phyloP scores from a whole-genome alignment of 2,113 vertebrate genomes.

The Anarhynchus alexandrinus region DNA sequence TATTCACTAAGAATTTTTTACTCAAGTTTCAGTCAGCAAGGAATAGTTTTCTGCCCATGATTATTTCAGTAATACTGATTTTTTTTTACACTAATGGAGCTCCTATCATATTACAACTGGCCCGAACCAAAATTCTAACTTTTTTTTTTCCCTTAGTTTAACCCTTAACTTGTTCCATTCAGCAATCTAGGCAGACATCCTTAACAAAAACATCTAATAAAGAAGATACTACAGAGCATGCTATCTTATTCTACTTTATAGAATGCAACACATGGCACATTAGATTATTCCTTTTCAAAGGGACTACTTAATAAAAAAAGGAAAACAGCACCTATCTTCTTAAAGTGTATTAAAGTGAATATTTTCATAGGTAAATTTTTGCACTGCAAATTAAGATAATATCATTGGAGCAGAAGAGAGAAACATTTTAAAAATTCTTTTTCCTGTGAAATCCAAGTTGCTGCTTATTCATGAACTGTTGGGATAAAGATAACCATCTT shows the following conservation, averaged over 20 bases:
- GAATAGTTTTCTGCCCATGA: background rate
- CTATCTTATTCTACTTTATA: background rate
- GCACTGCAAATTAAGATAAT: background rate
- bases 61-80: background rate
- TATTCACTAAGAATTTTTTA: background rate
- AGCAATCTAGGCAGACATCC: background rate
- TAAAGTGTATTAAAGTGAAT: background rate
- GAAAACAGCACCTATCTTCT: background rate
- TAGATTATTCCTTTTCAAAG: background rate
- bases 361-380: background rate
- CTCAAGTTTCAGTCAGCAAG: background rate
- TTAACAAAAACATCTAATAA: constrained; percentile 23
- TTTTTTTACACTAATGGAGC: background rate
- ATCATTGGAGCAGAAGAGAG: background rate
- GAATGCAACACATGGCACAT: background rate
- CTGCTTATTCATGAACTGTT: background rate
- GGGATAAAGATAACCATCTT: background rate
- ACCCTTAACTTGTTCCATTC: background rate
- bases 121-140: background rate
- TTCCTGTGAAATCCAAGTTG: background rate
- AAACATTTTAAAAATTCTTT: background rate
- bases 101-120: background rate
- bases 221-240: constrained; percentile 30
- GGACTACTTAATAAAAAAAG: background rate
- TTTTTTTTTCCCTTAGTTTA: background rate